A percentile compares a stretch with the other conserved stretches of the same genome.
Conservation (phyloP, 2,888 invertebrate genomes). For the Cryptocephalus primarius region DNA sequence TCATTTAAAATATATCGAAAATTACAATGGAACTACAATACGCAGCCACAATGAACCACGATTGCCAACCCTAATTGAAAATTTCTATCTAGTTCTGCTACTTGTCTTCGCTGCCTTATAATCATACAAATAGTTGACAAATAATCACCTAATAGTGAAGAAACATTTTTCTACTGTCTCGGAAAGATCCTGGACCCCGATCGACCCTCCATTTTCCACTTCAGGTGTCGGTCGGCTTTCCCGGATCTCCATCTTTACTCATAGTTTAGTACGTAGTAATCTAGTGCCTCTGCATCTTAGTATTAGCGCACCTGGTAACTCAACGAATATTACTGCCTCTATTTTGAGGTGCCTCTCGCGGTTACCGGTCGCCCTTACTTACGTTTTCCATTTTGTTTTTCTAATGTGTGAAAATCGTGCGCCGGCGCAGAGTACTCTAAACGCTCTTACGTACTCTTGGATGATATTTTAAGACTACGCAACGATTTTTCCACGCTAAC, state of each 20-base stretch:
- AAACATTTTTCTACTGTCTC: slow-evolving; percentile 2
- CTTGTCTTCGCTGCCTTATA: slow-evolving; percentile 37
- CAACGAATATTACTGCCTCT: slow-evolving; percentile 12
- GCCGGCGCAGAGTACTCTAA: too few species aligned
- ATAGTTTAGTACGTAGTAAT: slow-evolving; percentile 23
- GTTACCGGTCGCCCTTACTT: background rate
- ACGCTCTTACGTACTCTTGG: too few species aligned
- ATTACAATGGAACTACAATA: background rate
- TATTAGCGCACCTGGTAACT: slow-evolving; percentile 27
- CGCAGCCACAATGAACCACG: slow-evolving; percentile 6
- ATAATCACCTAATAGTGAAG: slow-evolving; percentile 10
- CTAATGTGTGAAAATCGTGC: too few species aligned
- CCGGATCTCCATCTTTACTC: background rate
- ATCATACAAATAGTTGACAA: slow-evolving; percentile 29
- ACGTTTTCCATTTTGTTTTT: background rate
- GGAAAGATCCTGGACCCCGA: slow-evolving; percentile 1
- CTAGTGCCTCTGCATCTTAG: slow-evolving; percentile 37
- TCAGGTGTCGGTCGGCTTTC: background rate
- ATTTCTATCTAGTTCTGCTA: slow-evolving; percentile 12
- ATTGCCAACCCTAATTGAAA: slow-evolving; percentile 6
- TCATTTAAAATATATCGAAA: background rate
- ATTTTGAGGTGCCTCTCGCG: slow-evolving; percentile 4
- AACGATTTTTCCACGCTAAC: too few species aligned
- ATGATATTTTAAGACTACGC: too few species aligned
- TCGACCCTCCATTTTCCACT: background rate